phyloP scores from a whole-genome alignment of 2,113 vertebrate genomes.

The Corydoras maculifer region DNA sequence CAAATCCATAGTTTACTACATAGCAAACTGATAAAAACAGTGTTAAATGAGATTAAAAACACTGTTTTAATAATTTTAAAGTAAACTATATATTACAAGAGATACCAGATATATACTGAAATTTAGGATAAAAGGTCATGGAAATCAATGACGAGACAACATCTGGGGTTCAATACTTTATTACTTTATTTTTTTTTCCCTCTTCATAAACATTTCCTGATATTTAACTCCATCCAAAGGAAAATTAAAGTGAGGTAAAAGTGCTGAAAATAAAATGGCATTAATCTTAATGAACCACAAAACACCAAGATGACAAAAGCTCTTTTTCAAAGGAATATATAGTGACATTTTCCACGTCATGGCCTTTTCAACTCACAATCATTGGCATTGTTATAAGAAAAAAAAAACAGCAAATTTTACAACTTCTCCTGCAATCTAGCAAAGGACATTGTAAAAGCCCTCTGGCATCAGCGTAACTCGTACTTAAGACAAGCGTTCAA shows the following conservation, averaged over 20 bases:
- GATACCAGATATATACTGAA: too few species aligned
- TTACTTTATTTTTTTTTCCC: constrained; percentile 49
- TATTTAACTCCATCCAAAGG: constrained; percentile 56
- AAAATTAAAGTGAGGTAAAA: constrained; percentile 69
- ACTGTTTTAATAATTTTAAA: too few species aligned
- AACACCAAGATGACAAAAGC: constrained; percentile 54
- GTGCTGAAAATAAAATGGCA: constrained; percentile 66
- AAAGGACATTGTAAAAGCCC: constrained; percentile 32
- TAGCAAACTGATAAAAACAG: too few species aligned
- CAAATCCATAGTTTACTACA: too few species aligned
- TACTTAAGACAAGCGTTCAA: constrained; percentile 23
- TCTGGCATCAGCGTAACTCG: constrained; percentile 14
- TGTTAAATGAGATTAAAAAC: too few species aligned
- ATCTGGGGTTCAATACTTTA: too few species aligned
- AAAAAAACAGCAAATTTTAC: constrained; percentile 36
- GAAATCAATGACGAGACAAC: too few species aligned
- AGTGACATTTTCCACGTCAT: constrained; percentile 48
- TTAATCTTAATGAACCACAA: constrained; percentile 42
- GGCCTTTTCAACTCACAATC: constrained; percentile 41
- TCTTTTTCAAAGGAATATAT: constrained; percentile 54
- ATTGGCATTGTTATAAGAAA: constrained; percentile 50
- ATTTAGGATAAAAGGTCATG: too few species aligned
- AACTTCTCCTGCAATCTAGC: constrained; percentile 37
- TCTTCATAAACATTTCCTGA: constrained; percentile 68
- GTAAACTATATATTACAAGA: too few species aligned